Percentiles rank a stretch among this genome's conserved stretches.
phyloP scores from a whole-genome alignment of 2,888 invertebrate genomes.

The Phragmatobia fuliginosa region DNA sequence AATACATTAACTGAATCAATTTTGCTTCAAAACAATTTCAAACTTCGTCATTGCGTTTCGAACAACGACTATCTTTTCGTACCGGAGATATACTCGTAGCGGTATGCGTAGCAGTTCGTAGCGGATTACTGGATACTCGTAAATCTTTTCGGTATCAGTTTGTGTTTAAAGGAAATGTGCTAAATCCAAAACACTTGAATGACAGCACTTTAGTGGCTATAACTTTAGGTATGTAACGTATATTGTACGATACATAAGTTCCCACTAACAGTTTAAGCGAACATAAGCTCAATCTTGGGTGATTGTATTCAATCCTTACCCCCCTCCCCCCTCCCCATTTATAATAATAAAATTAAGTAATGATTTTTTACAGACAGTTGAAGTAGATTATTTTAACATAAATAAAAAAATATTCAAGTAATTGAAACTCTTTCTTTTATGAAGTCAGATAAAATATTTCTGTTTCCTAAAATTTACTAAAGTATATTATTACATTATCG shows the following conservation, averaged over 20 bases:
- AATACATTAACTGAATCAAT: constrained; percentile 48
- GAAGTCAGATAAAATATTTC: background rate
- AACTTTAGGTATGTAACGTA: constrained; percentile 13
- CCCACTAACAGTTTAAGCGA: background rate
- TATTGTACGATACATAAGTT: constrained; percentile 12
- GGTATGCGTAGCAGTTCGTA: constrained; percentile 7
- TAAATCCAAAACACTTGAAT: constrained; percentile 36
- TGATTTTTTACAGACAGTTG: no score
- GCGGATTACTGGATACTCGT: constrained; percentile 40
- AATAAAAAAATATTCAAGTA: background rate
- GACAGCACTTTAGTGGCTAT: constrained; percentile 15
- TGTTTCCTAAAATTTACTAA: background rate
- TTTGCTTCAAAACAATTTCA: constrained; percentile 38
- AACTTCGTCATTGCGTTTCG: constrained; percentile 44
- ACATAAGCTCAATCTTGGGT: background rate
- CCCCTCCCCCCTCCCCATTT: no score
- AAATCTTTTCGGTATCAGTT: constrained; percentile 38
- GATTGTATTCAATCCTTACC: no score
- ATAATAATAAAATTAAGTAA: background rate
- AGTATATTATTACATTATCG: background rate
- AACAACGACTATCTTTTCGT: constrained; percentile 28
- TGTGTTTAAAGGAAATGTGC: constrained; percentile 43
- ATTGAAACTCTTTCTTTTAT: background rate
- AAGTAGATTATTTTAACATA: background rate
- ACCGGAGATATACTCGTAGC: constrained; percentile 45